Conservation (phyloP, 2,888 invertebrate genomes). For the Coecobrya sp. region DNA sequence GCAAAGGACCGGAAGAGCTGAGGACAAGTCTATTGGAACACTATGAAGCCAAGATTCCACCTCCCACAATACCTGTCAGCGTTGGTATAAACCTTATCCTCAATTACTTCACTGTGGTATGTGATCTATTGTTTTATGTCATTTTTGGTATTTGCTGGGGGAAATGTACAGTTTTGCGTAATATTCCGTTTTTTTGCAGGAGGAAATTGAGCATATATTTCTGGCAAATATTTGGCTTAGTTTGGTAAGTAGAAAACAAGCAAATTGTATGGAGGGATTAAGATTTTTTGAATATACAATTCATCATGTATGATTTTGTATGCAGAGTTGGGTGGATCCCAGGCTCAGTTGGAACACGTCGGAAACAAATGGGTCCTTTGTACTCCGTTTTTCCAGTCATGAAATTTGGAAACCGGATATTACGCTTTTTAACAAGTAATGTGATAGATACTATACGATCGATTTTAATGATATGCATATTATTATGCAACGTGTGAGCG, state of each 20-base stretch:
- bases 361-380: slow-evolving; percentile 91
- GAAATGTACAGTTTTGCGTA: not conserved
- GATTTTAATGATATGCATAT: not conserved
- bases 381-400: slow-evolving; percentile 90
- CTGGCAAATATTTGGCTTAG: slow-evolving; percentile 88
- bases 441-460: too few relatives aligned
- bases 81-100: slow-evolving; percentile 83
- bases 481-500: not conserved
- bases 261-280: too few relatives aligned
- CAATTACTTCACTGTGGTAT: slow-evolving; percentile 84
- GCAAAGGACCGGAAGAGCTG: slow-evolving; percentile 71
- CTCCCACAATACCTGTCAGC: slow-evolving; percentile 72
- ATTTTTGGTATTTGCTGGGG: not conserved
- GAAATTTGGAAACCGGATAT: slow-evolving; percentile 94
- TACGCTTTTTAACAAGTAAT: slow-evolving; percentile 90
- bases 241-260: slow-evolving; percentile 89
- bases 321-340: slow-evolving; percentile 92
- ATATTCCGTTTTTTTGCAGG: slow-evolving; percentile 71
- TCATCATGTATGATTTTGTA: not conserved
- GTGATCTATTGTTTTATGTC: not conserved
- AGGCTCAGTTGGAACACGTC: slow-evolving; percentile 92
- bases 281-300: not conserved
- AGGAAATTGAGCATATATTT: slow-evolving; percentile 83
- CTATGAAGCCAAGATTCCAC: slow-evolving; percentile 83
- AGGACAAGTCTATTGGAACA: slow-evolving; percentile 79